phyloP scores from a whole-genome alignment of 2,797 vertebrate genomes.

The Acipenser oxyrinchus region DNA sequence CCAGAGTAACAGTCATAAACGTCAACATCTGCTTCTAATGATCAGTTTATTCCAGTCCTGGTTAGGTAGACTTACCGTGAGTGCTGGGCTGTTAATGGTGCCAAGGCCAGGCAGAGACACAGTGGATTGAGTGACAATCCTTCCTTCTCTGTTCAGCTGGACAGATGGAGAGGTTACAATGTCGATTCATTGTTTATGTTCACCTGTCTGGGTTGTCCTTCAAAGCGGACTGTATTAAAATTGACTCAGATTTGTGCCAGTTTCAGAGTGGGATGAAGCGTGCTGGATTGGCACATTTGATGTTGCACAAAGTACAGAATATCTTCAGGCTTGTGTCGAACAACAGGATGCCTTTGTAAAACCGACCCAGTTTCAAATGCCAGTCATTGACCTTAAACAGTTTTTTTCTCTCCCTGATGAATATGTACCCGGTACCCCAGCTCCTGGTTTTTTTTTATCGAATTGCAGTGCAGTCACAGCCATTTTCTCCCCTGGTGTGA shows the following conservation, averaged over 20 bases:
- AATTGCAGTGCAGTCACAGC: neutral
- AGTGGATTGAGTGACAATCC: constrained; percentile 48
- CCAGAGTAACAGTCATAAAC: constrained; percentile 19
- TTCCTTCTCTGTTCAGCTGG: constrained; percentile 52
- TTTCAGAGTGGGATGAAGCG: constrained; percentile 13
- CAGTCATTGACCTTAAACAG: no score
- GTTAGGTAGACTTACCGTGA: constrained; percentile 28
- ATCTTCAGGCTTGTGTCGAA: constrained; percentile 54
- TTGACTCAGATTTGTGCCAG: constrained; percentile 40
- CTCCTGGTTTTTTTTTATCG: neutral
- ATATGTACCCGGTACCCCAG: neutral
- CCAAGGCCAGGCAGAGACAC: constrained; percentile 30
- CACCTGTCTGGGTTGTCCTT: constrained; percentile 71
- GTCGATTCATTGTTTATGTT: constrained; percentile 78
- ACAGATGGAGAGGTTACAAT: constrained; percentile 79
- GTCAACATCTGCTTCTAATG: constrained; percentile 51
- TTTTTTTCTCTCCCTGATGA: neutral
- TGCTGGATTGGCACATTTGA: neutral
- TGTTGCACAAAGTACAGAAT: constrained; percentile 2
- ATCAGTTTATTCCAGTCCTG: constrained; percentile 23
- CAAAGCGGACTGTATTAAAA: constrained; percentile 30
- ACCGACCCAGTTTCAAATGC: constrained; percentile 45
- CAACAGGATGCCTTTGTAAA: constrained; percentile 57
- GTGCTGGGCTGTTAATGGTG: constrained; percentile 39
- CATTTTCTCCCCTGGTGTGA: constrained; percentile 13